Conservation (phyloP, 2,888 invertebrate genomes). For the Itoplectis maculator region DNA sequence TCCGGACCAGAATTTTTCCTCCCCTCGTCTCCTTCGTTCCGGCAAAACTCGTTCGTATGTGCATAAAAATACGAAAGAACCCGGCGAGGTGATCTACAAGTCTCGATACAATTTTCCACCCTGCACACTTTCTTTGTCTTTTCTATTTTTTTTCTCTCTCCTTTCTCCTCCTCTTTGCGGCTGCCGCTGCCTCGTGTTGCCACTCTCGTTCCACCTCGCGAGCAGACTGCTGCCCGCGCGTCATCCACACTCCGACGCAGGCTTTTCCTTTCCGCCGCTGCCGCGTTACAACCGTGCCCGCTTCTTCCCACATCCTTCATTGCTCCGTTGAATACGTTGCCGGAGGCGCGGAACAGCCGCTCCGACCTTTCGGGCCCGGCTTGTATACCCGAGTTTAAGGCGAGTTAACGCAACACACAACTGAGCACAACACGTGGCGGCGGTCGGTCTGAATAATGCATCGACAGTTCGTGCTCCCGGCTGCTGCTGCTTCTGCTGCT, state of each 20-base stretch:
- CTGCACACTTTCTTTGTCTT: neutral
- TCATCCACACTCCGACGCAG: constrained; percentile 48
- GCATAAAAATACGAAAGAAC: constrained; percentile 37
- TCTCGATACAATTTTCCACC: constrained; percentile 51
- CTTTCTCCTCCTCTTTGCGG: neutral
- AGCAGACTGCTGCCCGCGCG: too few species aligned
- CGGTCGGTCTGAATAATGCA: constrained; percentile 83
- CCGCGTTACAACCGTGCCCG: constrained; percentile 18
- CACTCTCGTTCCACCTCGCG: neutral
- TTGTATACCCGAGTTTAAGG: constrained; percentile 78
- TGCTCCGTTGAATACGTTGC: constrained; percentile 53
- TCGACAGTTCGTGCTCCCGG: constrained; percentile 77
- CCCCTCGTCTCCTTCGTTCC: constrained; percentile 23
- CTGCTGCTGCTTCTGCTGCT: constrained; percentile 70
- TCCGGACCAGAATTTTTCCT: neutral
- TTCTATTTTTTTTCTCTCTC: neutral
- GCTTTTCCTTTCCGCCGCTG: constrained; percentile 49
- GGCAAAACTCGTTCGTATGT: constrained; percentile 34
- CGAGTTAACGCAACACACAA: constrained; percentile 80
- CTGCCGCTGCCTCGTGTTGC: neutral
- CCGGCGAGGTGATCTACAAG: constrained; percentile 3
- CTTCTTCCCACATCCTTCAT: constrained; percentile 51
- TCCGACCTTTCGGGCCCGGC: constrained; percentile 60
- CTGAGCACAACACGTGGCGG: constrained; percentile 74
- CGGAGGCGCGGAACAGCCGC: constrained; percentile 39